A percentile compares a stretch with the other conserved stretches of the same genome.
phyloP scores from a whole-genome alignment of 2,888 invertebrate species.

The Nomada goodeniana region DNA sequence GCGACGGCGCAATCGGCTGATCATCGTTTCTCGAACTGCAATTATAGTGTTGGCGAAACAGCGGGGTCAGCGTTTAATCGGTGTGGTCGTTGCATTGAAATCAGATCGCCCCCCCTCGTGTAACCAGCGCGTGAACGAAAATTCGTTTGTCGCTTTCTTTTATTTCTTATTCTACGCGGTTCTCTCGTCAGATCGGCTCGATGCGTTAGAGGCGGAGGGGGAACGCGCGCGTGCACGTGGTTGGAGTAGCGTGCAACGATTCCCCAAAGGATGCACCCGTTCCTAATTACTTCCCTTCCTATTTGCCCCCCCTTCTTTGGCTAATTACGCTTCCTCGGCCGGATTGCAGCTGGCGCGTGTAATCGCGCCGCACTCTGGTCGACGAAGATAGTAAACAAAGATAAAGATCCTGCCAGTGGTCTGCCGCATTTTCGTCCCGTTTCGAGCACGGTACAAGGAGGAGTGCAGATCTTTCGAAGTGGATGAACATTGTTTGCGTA shows the following conservation, averaged over 20 bases:
- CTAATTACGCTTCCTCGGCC: slow-evolving; percentile 25
- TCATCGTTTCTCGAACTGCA: background rate
- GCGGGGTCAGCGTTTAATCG: slow-evolving; percentile 11
- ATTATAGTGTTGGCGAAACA: background rate
- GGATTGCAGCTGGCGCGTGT: slow-evolving; percentile 4
- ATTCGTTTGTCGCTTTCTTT: background rate
- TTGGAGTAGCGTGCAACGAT: slow-evolving; percentile 4
- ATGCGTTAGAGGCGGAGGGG: too few relatives aligned
- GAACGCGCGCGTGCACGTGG: too few relatives aligned
- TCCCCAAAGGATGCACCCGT: background rate
- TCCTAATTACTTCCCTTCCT: background rate
- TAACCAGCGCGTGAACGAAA: background rate
- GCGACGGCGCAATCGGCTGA: background rate
- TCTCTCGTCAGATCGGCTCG: background rate
- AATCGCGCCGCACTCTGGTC: background rate
- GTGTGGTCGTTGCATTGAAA: background rate
- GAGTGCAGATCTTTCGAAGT: too few relatives aligned
- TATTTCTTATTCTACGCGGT: background rate
- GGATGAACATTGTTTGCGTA: too few relatives aligned
- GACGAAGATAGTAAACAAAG: slow-evolving; percentile 3
- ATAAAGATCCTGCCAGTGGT: too few relatives aligned
- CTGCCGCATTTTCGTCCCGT: too few relatives aligned
- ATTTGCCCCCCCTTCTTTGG: background rate
- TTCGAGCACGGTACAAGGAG: too few relatives aligned
- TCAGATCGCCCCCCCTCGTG: background rate